Evolutionary conservation across 1,140 invertebrate species (phyloP).

Genomic region (Drosophila trapezifrons): DNA sequence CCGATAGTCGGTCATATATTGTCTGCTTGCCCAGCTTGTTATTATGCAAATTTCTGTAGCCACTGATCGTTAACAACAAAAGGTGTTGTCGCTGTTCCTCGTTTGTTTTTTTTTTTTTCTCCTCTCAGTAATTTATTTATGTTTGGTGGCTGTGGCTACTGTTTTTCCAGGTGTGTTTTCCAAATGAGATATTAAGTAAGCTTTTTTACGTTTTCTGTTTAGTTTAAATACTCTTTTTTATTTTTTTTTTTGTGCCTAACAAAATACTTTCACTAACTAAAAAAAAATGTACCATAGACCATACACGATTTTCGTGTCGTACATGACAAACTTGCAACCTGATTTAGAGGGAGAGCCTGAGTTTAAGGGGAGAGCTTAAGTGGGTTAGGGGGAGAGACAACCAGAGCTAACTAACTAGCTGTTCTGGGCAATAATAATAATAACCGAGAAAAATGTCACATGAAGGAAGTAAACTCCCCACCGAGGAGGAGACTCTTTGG

Average conservation of each 20-base stretch:
- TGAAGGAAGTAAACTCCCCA: background rate
- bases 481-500: conserved; percentile 17
- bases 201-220: conserved; percentile 13
- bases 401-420: conserved; percentile 5
- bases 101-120: background rate
- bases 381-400: conserved; percentile 19
- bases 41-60: conserved; percentile 66
- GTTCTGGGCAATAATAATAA: conserved; percentile 7
- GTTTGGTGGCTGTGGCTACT: background rate
- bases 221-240: background rate
- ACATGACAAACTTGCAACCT: conserved; percentile 45
- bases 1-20: conserved; percentile 67
- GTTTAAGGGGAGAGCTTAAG: too few relatives aligned
- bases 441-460: background rate
- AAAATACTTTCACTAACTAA: conserved; percentile 60
- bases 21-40: conserved; percentile 49
- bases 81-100: conserved; percentile 35
- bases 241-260: conserved; percentile 10
- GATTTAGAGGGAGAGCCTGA: conserved; percentile 6
- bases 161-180: conserved; percentile 44
- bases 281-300: conserved; percentile 33
- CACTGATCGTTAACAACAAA: conserved; percentile 58
- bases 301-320: conserved; percentile 67
- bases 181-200: conserved; percentile 66
- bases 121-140: conserved; percentile 8